Evolutionary conservation across 2,113 vertebrate genomes (phyloP), one percentile per base, ranked within the genome.

Genomic region (Taurulus bubalis): DNA sequence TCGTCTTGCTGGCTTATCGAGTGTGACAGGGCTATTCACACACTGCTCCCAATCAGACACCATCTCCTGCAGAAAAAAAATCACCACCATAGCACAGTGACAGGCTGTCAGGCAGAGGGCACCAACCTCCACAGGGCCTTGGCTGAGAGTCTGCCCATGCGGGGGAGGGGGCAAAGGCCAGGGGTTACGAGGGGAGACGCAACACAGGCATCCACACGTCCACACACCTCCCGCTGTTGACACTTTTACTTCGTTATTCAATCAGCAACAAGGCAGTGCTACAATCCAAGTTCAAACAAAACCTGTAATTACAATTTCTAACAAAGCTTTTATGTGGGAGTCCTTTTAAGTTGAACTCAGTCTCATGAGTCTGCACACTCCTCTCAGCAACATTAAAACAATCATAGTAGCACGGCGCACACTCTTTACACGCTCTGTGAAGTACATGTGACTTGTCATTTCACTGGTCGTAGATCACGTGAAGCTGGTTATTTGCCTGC

Each of bases 11-110:
- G 92, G 93, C 94, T 95, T 94, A 94, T 94, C 90, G 93, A 93
- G 91, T 94, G 92, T 95, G 94, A 95, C 94, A 94, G 91, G 93
- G 94, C 94, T 93, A 94, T 94, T 95, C 93, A 93, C 93, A 95
- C 94, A 91, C 89, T 90, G 91, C 92, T 95, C 93, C 93, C 93
- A 94, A 94, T 94, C 94, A 95, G 91, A 94, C 91, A 88, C 89
- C 85, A 92, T 94, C 91, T 90, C 92, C 91, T 91, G 84, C 89
- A 85, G 85, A 87, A 87, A 89, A 58, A 91, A 90, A 91, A 87
- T 90, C 87, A 64, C 85, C 89, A 92, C 86, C 88, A 90, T 75
- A 75, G 85, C 90, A 63, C 87, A 89, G 90, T 94, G 93, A 94
- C 87, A 92, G 89, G 88, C 94, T 94, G 93, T 93, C 94, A 94